Evolutionary conservation across 2,888 invertebrate genomes (phyloP).

Genomic region (Graphium colonna): DNA sequence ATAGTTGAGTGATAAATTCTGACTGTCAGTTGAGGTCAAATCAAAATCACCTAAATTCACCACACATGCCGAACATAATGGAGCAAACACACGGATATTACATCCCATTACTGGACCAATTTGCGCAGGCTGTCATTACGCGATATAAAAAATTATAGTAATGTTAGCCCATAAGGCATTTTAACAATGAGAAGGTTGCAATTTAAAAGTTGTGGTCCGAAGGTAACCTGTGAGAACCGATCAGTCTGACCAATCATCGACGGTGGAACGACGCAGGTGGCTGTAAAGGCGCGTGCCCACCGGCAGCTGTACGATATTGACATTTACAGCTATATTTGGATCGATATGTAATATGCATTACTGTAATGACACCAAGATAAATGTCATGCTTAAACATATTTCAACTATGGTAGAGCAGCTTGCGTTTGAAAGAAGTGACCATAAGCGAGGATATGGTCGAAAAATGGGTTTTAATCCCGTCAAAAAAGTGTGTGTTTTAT

Average conservation of each 20-base stretch:
- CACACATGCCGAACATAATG: too few species aligned
- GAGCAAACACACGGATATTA: background rate
- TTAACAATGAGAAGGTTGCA: constrained; percentile 12
- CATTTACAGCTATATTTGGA: constrained; percentile 18
- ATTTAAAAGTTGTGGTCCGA: constrained; percentile 19
- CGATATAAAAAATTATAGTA: background rate
- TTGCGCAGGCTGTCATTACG: background rate
- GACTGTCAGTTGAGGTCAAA: too few species aligned
- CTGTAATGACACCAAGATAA: background rate
- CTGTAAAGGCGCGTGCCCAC: constrained; percentile 40
- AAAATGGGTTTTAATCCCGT: too few species aligned
- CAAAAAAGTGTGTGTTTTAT: too few species aligned
- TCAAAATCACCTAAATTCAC: too few species aligned
- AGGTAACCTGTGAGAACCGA: constrained; percentile 6
- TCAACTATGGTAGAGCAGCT: background rate
- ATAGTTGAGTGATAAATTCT: too few species aligned
- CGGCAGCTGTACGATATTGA: constrained; percentile 33
- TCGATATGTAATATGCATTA: background rate
- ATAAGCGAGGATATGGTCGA: too few species aligned
- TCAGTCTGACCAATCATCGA: constrained; percentile 34
- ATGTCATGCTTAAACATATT: background rate
- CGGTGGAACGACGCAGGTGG: constrained; percentile 48
- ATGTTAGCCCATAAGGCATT: background rate
- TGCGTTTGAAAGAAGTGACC: too few species aligned
- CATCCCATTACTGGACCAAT: background rate